These are phyloP conservation scores for Spicauda simplicius DNA, from an alignment of 2,888 invertebrate genomes.

Conservation along the genomic window DNA sequence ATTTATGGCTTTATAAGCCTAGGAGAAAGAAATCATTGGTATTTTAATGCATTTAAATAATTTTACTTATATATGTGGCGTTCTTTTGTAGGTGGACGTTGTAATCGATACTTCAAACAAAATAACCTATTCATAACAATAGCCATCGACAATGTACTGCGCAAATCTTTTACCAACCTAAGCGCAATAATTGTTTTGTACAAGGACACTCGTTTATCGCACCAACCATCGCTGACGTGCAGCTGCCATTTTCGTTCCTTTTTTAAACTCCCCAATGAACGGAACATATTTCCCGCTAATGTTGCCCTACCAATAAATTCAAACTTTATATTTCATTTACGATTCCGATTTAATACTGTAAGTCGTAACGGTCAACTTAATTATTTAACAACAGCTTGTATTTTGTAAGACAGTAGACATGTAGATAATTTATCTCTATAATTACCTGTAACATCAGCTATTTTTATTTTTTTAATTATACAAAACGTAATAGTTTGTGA, in stretches of 20 bases:
- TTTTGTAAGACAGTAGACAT: slow-evolving; percentile 22
- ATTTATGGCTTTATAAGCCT: no score
- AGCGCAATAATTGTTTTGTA: slow-evolving; percentile 78
- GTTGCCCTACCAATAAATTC: slow-evolving; percentile 17
- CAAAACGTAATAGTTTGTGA: slow-evolving; percentile 46
- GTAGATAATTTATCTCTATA: slow-evolving; percentile 27
- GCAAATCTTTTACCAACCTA: slow-evolving; percentile 66
- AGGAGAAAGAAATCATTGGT: no score
- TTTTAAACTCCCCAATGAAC: slow-evolving; percentile 49
- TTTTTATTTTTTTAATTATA: slow-evolving; percentile 37
- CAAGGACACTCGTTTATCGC: slow-evolving; percentile 76
- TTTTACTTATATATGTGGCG: background rate
- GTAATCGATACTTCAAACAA: slow-evolving; percentile 19
- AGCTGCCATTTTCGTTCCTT: slow-evolving; percentile 71
- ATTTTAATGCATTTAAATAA: background rate
- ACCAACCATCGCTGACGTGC: slow-evolving; percentile 66
- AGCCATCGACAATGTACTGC: slow-evolving; percentile 60
- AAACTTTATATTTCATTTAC: background rate
- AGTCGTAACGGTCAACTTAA: slow-evolving; percentile 11
- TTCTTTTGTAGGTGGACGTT: background rate
- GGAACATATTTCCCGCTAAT: slow-evolving; percentile 17
- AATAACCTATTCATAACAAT: slow-evolving; percentile 31
- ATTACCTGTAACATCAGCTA: slow-evolving; percentile 26
- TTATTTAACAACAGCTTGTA: slow-evolving; percentile 8
- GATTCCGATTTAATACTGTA: background rate